Base-by-base conservation (phyloP, 2,797 vertebrate species). In the Enteromius trimaculatus region DNA sequence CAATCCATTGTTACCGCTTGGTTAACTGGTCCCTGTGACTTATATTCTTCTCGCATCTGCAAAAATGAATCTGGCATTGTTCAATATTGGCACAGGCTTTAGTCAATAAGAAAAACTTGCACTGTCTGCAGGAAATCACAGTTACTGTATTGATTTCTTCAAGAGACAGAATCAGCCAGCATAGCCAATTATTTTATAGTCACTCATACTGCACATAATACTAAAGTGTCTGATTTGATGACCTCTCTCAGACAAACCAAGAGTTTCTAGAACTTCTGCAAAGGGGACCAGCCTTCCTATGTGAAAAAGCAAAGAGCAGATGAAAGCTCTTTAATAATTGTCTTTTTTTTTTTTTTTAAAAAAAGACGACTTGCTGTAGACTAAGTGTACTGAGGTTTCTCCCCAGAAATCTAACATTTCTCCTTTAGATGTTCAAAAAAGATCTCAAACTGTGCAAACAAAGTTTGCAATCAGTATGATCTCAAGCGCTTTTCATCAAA, bases 81-180 rank as follows among this genome's bases (percentile, higher is more conserved):
- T 82, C 70, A 29, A 53, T 75, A 75, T 5, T 23, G 60, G 60
- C 29, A 26, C 65, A 74, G 70, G 71, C 42, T 66, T 81, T 75
- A 74, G 80, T 65, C 70, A 65, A 53, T 81, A 51, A 49, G 70
- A 23, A 16, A 74, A 82, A 26, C 60, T 66, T 53, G 71, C 70
- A 51, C 21, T 26, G 44, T 42, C 55, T 26, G 69, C 31, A 72
- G 42, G 58, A 82, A 66, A 65, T 74, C 58, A 53, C 62, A 82
- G 70, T 53, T 39, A 23, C 37, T 21, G 66, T 37, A 66, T 76
- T 75, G 71, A 76, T 82, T 74, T 29, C 10, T 71, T 21, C 14
- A 64, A 39, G 16, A 26, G 70, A 81, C 65, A 58, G 70, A 81
- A 65, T 75, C 80, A 14, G 49, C 34, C 60, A 47, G 19, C 39